phyloP scores from a whole-genome alignment of 64 coral and sea anemone species.

The Trachythela sp. region DNA sequence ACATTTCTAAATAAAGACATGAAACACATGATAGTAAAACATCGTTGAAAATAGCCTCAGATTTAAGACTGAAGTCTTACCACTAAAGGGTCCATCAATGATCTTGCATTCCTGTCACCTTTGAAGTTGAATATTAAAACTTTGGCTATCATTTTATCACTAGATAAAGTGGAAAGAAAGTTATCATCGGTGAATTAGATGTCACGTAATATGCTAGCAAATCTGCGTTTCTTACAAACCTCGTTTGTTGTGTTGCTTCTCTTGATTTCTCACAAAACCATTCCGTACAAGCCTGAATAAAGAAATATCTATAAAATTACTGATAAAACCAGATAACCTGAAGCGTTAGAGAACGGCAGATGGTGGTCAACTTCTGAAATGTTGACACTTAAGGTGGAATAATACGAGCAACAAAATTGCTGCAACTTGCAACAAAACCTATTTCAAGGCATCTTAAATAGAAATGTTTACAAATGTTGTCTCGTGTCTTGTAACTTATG shows the following conservation, averaged over 20 bases:
- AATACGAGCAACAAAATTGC: too few species aligned
- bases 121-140: slow-evolving; percentile 3
- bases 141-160: background rate
- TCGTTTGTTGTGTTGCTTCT: background rate
- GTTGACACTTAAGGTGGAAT: too few species aligned
- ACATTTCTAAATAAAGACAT: background rate
- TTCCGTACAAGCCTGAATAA: background rate
- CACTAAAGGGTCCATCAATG: background rate
- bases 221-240: background rate
- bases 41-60: background rate
- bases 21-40: background rate
- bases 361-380: too few species aligned
- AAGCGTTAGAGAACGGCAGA: too few species aligned
- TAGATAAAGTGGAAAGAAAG: background rate
- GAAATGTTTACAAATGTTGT: too few species aligned
- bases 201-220: background rate
- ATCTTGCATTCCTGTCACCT: slow-evolving; percentile 5
- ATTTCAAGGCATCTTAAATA: too few species aligned
- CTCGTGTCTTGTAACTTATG: too few species aligned
- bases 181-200: background rate
- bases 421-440: too few species aligned
- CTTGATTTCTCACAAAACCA: slow-evolving; percentile 3
- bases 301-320: too few species aligned
- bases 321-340: too few species aligned
- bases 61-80: background rate